A percentile compares a stretch with the other conserved stretches of the same genome.
Evolutionary conservation across 2,113 vertebrate genomes (phyloP).

Genomic region (Saccopteryx bilineata): DNA sequence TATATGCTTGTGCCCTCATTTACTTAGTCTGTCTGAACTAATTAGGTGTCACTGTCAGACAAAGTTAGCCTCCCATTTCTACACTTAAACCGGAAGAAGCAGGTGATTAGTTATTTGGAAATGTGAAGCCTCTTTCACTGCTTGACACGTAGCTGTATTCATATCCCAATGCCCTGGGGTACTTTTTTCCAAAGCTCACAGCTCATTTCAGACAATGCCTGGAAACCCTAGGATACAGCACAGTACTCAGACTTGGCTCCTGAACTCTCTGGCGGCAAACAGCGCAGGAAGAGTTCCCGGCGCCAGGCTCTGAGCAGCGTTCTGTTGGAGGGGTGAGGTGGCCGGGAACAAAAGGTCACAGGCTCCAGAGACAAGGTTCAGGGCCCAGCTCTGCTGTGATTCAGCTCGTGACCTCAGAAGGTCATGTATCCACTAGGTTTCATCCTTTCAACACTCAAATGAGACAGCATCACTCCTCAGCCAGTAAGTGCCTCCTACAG

Average conservation of each 20-base stretch:
- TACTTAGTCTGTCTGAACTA: conserved; percentile 48
- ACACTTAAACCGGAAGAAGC: conserved; percentile 29
- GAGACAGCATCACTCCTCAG: background rate
- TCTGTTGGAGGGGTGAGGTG: background rate
- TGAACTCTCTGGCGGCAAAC: background rate
- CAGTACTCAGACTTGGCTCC: background rate
- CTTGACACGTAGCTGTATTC: background rate
- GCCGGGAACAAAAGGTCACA: background rate
- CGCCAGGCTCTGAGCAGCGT: rapidly evolving
- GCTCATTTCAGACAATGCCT: background rate
- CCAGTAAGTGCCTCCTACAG: background rate
- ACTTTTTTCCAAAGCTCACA: conserved; percentile 51
- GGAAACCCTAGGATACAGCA: background rate
- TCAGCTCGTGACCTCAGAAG: background rate
- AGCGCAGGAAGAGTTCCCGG: background rate
- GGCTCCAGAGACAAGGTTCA: background rate
- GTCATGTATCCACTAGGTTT: rapidly evolving
- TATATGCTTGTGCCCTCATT: background rate
- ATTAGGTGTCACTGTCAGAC: conserved; percentile 61
- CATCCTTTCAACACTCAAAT: background rate
- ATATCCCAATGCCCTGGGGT: conserved; percentile 38
- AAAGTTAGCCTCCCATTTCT: conserved; percentile 59
- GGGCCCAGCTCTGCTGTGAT: background rate
- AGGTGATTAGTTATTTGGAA: background rate
- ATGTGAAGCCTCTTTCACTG: background rate